phyloP scores from a whole-genome alignment of 1,140 invertebrate species.

The Halictus rubicundus region DNA sequence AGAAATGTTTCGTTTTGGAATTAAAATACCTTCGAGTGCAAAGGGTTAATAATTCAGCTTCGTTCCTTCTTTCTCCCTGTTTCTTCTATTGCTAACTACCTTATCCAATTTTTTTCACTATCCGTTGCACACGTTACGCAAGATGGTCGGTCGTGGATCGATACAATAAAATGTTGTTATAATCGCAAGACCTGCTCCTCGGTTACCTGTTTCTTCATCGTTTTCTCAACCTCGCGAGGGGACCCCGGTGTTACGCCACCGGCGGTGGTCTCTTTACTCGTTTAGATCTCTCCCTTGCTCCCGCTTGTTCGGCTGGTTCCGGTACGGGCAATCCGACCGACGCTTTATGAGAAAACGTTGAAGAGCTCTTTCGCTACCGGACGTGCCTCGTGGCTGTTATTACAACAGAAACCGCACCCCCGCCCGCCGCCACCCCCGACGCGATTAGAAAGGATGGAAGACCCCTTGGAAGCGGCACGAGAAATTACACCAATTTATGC shows the following conservation, averaged over 20 bases:
- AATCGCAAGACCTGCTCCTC: too few species aligned
- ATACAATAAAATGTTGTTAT: too few species aligned
- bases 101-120: too few species aligned
- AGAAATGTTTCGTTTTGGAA: too few species aligned
- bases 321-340: constrained; percentile 54
- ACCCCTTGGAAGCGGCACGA: constrained; percentile 54
- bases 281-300: constrained; percentile 29
- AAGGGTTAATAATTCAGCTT: too few species aligned
- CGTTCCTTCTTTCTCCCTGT: too few species aligned
- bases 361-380: constrained; percentile 65
- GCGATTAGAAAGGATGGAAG: constrained; percentile 62
- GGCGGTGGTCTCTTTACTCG: constrained; percentile 1
- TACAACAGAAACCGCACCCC: constrained; percentile 67
- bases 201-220: not conserved
- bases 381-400: constrained; percentile 71
- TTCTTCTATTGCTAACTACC: too few species aligned
- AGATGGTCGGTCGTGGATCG: too few species aligned
- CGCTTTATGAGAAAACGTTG: constrained; percentile 72
- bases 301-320: constrained; percentile 16
- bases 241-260: not conserved
- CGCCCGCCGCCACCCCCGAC: constrained; percentile 14
- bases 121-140: too few species aligned
- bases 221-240: not conserved
- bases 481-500: constrained; percentile 74
- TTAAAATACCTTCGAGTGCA: too few species aligned